Conservation (phyloP, 2,888 invertebrate species). For the Sinotaia quadrata region DNA sequence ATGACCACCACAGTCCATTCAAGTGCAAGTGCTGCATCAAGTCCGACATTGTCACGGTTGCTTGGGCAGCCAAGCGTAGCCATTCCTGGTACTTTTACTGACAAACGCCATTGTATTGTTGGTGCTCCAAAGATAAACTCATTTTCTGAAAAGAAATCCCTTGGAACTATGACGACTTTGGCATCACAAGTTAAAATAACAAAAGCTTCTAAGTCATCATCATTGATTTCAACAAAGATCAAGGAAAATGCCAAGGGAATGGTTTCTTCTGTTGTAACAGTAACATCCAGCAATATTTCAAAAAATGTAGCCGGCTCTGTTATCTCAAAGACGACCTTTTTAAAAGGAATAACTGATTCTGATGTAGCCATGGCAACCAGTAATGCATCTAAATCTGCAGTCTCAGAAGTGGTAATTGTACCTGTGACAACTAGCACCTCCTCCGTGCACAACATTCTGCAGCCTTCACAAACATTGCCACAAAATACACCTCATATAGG, state of each 20-base stretch:
- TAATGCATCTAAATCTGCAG: too few relatives aligned
- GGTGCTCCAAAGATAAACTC: not conserved
- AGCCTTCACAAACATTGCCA: not conserved
- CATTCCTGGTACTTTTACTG: conserved; percentile 1
- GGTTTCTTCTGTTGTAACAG: not conserved
- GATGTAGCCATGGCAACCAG: not conserved
- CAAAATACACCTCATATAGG: not conserved
- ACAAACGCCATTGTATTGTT: conserved; percentile 10
- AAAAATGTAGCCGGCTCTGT: not conserved
- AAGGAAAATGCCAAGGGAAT: not conserved
- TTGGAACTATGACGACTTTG: not conserved
- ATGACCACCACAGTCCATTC: not conserved
- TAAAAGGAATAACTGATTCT: not conserved
- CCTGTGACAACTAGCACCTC: not conserved
- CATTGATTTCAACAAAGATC: not conserved
- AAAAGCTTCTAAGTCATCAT: not conserved
- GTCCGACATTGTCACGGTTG: conserved; percentile 12
- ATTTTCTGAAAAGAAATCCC: not conserved
- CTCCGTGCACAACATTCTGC: not conserved
- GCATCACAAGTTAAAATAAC: not conserved
- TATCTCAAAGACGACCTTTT: not conserved
- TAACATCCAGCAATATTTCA: not conserved
- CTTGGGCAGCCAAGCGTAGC: conserved; percentile 24
- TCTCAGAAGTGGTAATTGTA: too few relatives aligned
- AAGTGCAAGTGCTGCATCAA: not conserved